These are phyloP conservation scores for Spialia ferax DNA, from an alignment of 2,888 invertebrate genomes.

Conservation along the genomic window DNA sequence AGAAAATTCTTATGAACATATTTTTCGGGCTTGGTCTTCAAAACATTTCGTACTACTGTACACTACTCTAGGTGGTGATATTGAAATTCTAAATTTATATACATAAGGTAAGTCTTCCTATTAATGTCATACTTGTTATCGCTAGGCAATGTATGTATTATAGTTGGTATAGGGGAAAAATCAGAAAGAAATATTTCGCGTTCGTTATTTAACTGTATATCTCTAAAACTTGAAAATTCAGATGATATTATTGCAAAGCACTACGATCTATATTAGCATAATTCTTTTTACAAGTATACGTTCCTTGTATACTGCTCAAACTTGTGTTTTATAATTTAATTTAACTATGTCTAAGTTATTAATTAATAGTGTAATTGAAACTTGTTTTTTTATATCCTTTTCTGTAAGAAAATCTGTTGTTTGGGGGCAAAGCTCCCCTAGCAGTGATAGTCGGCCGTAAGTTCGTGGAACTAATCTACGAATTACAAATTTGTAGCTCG, in stretches of 20 bases:
- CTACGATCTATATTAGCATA: conserved; percentile 24
- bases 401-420: conserved; percentile 38
- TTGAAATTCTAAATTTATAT: conserved; percentile 34
- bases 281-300: conserved; percentile 33
- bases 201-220: not conserved
- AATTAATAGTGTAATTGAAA: conserved; percentile 33
- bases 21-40: conserved; percentile 12
- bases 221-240: not conserved
- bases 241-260: conserved; percentile 13
- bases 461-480: conserved; percentile 70
- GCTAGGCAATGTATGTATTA: conserved; percentile 16
- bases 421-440: conserved; percentile 46
- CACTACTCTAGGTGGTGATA: conserved; percentile 17
- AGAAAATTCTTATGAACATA: conserved; percentile 1
- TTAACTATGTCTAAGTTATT: conserved; percentile 45
- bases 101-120: conserved; percentile 38
- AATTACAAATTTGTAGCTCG: conserved; percentile 55
- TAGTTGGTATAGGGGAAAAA: not conserved
- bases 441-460: conserved; percentile 48
- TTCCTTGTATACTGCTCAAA: conserved; percentile 49
- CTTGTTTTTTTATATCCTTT: conserved; percentile 24
- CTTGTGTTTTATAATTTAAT: conserved; percentile 48
- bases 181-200: conserved; percentile 1
- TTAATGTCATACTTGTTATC: conserved; percentile 24
- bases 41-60: not conserved